phyloP scores from a whole-genome alignment of 1,140 invertebrate species.

The Lerema accius region DNA sequence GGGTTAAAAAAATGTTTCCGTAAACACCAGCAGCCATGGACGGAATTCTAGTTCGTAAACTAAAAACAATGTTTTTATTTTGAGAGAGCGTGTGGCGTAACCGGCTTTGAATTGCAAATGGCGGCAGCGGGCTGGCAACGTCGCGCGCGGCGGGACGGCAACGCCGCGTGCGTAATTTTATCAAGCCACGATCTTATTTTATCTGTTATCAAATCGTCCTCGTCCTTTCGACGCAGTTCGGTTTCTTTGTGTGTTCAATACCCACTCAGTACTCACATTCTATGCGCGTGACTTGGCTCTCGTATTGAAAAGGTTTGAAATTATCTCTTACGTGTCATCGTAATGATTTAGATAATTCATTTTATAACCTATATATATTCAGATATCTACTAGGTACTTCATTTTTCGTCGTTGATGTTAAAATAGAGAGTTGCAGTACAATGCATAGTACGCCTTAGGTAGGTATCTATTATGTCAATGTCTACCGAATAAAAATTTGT shows the following conservation, averaged over 20 bases:
- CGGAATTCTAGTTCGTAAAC: conserved; percentile 45
- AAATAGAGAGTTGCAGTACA: no score
- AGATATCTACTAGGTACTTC: no score
- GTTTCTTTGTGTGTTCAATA: not conserved
- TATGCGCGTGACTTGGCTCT: not conserved
- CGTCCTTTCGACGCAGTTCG: conserved; percentile 23
- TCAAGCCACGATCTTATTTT: conserved; percentile 54
- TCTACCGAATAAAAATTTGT: no score
- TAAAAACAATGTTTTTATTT: conserved; percentile 74
- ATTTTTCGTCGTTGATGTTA: no score
- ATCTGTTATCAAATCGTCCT: conserved; percentile 57
- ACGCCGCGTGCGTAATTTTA: conserved; percentile 67
- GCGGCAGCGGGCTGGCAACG: conserved; percentile 57
- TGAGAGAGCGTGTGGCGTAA: conserved; percentile 70
- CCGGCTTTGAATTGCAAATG: conserved; percentile 70
- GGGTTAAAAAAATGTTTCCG: not conserved
- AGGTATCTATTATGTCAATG: no score
- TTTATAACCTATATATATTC: no score
- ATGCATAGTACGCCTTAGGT: no score
- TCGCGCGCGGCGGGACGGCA: conserved; percentile 53
- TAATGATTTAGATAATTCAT: no score
- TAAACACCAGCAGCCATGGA: not conserved
- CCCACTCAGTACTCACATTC: not conserved
- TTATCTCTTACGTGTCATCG: no score
- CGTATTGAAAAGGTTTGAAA: not conserved